These are phyloP conservation scores for Oxycera nigricornis DNA, from an alignment of 2,888 invertebrate species.

Conservation along the genomic window DNA sequence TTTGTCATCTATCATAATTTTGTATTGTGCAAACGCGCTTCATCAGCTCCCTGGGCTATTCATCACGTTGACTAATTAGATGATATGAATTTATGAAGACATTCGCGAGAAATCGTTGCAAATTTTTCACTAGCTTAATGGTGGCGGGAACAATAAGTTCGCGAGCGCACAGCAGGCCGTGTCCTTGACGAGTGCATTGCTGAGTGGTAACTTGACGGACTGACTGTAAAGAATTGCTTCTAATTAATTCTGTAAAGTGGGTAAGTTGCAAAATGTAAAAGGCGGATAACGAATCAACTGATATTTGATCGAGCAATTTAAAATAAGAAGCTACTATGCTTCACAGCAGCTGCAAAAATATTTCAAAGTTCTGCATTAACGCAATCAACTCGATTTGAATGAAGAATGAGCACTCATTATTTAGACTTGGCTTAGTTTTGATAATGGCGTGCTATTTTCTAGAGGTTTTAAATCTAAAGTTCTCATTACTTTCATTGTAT, in stretches of 20 bases:
- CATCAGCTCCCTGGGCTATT: constrained; percentile 39
- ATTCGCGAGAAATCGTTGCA: constrained; percentile 26
- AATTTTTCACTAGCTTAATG: constrained; percentile 38
- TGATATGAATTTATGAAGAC: constrained; percentile 46
- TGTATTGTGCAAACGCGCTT: constrained; percentile 19
- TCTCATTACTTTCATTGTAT: too few species aligned
- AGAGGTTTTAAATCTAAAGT: too few species aligned
- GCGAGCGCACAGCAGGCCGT: not conserved
- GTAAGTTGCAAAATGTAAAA: too few species aligned
- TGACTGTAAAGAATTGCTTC: not conserved
- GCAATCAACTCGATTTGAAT: too few species aligned
- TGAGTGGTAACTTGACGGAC: not conserved
- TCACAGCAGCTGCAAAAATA: too few species aligned
- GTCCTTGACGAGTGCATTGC: not conserved
- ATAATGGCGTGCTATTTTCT: too few species aligned
- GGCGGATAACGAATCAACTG: too few species aligned
- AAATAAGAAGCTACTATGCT: too few species aligned
- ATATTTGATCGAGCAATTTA: too few species aligned
- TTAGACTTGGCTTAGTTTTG: too few species aligned
- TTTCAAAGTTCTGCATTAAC: too few species aligned
- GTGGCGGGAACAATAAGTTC: not conserved
- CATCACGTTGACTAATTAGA: constrained; percentile 44
- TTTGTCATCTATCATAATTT: constrained; percentile 43
- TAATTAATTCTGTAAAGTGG: not conserved
- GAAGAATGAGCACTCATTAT: too few species aligned